Evolutionary conservation across 1,140 invertebrate species (phyloP), one percentile per base, ranked within the genome.

Genomic region (Pemphigus obesinymphae): DNA sequence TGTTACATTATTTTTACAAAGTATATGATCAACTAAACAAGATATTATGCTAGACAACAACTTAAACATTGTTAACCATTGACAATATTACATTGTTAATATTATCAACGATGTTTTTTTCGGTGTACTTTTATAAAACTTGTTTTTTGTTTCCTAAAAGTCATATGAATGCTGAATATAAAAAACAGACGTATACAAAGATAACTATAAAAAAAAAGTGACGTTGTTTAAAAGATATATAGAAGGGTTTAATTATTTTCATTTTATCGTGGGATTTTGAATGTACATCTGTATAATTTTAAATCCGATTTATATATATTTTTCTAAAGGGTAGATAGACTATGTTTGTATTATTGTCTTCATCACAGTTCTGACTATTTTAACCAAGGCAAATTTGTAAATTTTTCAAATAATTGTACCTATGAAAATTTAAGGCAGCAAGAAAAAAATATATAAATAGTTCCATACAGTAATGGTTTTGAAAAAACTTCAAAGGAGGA

Each of bases 271-370:
- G 10, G 4, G 4, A 10, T 45, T 45, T 73, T 43, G 26, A 73
- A 73, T 73, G 48, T 26, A 73, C 23, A 48, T 45, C 20, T 72
- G 2, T 7, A 20, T n/a, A 40, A 29, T 48, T 43, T 37, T 29
- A 48, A 72, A 72, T 72, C 40, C 40, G 70, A 73, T 73, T 73
- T 73, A 43, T 48, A n/a, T n/a, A n/a, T n/a, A n/a, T n/a, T n/a
- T 73, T 29, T 17, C 43, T 26, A 8, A 50, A 45, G 43, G 0
- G 17, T 31, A 20, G 26, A 73, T 20, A 23, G 70, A 73, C 48
- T 48, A 50, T 13, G 43, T 26, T 50, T 45, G 10, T 4, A n/a
- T 40, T 48, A 26, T 17, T 73, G 6, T 26, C 29, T 61, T 20
- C 1, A 29, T 48, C 13, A 73, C 26, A 40, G 17, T 72, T 7